Percentiles rank a stretch among this genome's conserved stretches.
These are phyloP conservation scores for Neodontobutis hainanensis DNA, from an alignment of 2,113 vertebrate species.

Conservation along the genomic window DNA sequence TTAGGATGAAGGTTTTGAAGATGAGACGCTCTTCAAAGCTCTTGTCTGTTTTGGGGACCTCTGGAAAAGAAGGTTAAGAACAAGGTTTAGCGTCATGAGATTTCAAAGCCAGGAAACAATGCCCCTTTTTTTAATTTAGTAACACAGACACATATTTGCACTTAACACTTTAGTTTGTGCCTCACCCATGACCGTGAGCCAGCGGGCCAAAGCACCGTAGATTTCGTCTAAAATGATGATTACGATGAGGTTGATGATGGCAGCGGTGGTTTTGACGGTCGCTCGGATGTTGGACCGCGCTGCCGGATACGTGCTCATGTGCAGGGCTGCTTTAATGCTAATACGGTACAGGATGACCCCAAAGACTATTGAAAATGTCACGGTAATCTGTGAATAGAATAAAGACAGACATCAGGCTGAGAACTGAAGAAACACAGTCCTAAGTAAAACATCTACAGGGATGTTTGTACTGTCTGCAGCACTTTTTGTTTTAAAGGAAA, in stretches of 20 bases:
- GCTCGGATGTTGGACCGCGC: slow-evolving; percentile 88
- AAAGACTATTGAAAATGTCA: slow-evolving; percentile 92
- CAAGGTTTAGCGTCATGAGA: no score
- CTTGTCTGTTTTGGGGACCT: slow-evolving; percentile 98
- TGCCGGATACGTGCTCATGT: slow-evolving; percentile 84
- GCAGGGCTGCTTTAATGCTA: slow-evolving; percentile 89
- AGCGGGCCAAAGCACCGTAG: slow-evolving; percentile 87
- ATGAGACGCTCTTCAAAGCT: slow-evolving; percentile 94
- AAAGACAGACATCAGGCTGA: not conserved
- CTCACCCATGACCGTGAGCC: slow-evolving; percentile 91
- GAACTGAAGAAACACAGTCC: not conserved
- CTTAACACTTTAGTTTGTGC: not conserved
- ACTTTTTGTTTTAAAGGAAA: no score
- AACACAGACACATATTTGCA: no score
- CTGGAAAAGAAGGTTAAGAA: slow-evolving; percentile 68
- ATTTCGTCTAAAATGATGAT: slow-evolving; percentile 97
- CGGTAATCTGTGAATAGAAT: slow-evolving; percentile 75
- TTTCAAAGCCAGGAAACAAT: no score
- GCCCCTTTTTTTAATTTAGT: no score
- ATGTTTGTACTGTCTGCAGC: not conserved
- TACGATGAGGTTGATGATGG: slow-evolving; percentile 94
- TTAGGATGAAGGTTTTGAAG: slow-evolving; percentile 94
- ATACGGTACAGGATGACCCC: slow-evolving; percentile 96
- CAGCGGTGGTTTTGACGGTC: slow-evolving; percentile 91
- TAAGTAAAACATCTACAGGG: no score